Base-by-base conservation (phyloP, 2,797 vertebrate genomes). In the Hozukius guyotensis region DNA sequence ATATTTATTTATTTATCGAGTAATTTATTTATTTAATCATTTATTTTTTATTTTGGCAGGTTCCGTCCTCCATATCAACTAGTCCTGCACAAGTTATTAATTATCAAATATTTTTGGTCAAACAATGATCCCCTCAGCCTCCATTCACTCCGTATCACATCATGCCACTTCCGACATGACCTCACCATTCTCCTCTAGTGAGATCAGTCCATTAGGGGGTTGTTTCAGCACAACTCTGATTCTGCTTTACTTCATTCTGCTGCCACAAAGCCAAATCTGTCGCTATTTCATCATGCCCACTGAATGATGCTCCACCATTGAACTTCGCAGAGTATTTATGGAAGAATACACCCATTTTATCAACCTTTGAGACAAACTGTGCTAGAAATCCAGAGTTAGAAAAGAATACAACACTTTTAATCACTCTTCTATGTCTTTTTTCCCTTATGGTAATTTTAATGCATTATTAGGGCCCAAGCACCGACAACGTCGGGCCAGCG, bases 271-370 rank as follows among this genome's bases (percentile, higher is more conserved):
- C 70, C 70, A 75, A 36, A 69, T 5, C 61, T 18, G 34, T 80
- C 67, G 6, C 34, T 77, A 61, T 49, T 63, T 71, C 16, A 36
- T 27, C 25, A 3, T 64, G 38, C 56, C 31, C 27, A 1, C 46
- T 27, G 16, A 75, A 49, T 67, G 75, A 80, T 82, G 14, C 31
- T 5, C 49, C 77, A 46, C 24, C 52, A 67, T 68, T 46, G 1
- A 75, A 25, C 57, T 52, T 46, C 34, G 49, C 1, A 16, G 18
- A 14, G 27, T 77, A 70, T 83, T 72, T 64, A 3, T 63, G 20
- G 46, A 60, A 24, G 62, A 83, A 34, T 3, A 52, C 53, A 18
- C 53, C 61, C 53, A 29, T 76, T 81, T 83, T 75, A 85, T 87
- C 78, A 77, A 49, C 0, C 12, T 53, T 16, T 16, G 13, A 67